Conservation (phyloP, 2,888 invertebrate genomes). For the Rhamnusium bicolor region DNA sequence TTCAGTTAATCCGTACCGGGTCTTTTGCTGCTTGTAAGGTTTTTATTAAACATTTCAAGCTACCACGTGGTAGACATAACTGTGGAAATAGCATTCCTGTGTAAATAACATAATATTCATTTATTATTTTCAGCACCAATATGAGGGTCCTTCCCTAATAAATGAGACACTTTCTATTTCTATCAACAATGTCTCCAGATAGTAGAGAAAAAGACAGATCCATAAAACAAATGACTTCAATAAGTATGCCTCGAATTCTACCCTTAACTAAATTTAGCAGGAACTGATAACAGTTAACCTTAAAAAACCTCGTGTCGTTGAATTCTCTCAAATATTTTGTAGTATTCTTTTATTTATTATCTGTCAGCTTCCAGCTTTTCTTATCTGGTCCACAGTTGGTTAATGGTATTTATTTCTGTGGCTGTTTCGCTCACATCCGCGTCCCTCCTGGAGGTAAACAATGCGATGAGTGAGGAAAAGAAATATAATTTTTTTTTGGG, state of each 20-base stretch:
- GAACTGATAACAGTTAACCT: conserved; percentile 17
- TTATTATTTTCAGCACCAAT: no score
- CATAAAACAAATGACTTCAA: conserved; percentile 14
- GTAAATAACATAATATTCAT: no score
- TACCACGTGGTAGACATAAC: no score
- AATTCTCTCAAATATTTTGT: conserved; percentile 33
- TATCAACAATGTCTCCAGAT: neutral
- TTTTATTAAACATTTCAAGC: no score
- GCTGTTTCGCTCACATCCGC: neutral
- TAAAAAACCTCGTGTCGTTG: conserved; percentile 12
- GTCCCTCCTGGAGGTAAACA: no score
- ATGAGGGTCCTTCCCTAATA: no score
- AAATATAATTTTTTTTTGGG: no score
- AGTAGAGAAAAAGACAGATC: neutral
- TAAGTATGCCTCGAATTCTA: neutral
- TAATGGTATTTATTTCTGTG: conserved; percentile 34
- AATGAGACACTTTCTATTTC: neutral
- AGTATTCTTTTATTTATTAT: conserved; percentile 35
- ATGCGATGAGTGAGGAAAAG: no score
- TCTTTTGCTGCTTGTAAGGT: no score
- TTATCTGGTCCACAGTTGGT: conserved; percentile 38
- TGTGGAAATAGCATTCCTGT: no score
- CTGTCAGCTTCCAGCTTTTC: conserved; percentile 29
- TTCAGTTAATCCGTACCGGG: no score
- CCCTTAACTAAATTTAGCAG: conserved; percentile 19